Conservation (phyloP, 2,888 invertebrate genomes). For the Drosophila peninsularis region DNA sequence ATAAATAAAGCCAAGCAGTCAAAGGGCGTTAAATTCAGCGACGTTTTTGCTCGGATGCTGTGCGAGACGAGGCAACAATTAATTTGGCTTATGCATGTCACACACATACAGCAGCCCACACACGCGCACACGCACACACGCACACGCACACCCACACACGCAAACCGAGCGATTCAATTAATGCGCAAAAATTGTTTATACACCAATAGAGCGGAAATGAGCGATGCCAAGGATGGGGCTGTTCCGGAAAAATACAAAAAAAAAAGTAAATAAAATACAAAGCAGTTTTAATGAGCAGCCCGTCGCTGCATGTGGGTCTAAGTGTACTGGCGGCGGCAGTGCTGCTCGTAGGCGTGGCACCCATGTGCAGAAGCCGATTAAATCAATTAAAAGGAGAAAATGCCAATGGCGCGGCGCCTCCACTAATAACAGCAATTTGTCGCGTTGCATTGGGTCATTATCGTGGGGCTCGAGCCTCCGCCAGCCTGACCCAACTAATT, state of each 20-base stretch:
- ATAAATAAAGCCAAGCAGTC: conserved; percentile 48
- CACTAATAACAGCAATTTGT: conserved; percentile 56
- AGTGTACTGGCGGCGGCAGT: conserved; percentile 1
- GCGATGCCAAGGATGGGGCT: conserved; percentile 22
- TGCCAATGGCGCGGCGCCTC: conserved; percentile 44
- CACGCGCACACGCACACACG: conserved; percentile 30
- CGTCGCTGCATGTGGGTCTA: conserved; percentile 7
- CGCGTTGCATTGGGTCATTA: conserved; percentile 61
- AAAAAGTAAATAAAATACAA: conserved; percentile 40
- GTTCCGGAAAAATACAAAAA: conserved; percentile 21
- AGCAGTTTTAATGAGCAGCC: conserved; percentile 67
- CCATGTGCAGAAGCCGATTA: conserved; percentile 64
- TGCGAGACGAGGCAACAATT: conserved; percentile 68
- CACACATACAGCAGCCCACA: conserved; percentile 29
- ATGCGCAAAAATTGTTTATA: conserved; percentile 77
- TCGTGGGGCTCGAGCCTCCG: no score
- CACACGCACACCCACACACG: conserved; percentile 14
- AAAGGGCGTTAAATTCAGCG: conserved; percentile 49
- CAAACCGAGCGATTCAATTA: conserved; percentile 64
- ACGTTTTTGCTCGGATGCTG: conserved; percentile 37
- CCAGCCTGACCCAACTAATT: conserved; percentile 48
- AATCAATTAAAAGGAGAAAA: conserved; percentile 76
- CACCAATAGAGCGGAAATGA: conserved; percentile 74
- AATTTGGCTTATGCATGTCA: conserved; percentile 76
- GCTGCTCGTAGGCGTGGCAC: conserved; percentile 11